Conservation (phyloP, 64 coral and sea anemone genomes). For the Pocillopora damicornis region DNA sequence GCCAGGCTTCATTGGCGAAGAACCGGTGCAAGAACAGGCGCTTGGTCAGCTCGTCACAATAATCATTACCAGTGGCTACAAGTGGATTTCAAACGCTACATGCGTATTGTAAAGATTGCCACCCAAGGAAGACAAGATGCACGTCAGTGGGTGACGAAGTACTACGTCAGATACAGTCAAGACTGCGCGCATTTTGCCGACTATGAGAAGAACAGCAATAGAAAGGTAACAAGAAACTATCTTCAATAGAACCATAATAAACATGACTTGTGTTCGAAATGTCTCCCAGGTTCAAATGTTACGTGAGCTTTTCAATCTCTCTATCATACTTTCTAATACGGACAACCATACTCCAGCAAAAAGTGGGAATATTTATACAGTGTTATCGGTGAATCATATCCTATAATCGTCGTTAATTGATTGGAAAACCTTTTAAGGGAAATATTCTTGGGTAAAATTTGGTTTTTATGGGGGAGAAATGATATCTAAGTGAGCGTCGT, state of each 20-base stretch:
- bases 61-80: constrained; percentile 76
- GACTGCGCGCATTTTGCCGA: constrained; percentile 58
- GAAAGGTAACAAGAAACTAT: constrained; percentile 52
- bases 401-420: too few relatives aligned
- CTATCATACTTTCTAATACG: too few relatives aligned
- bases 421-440: not conserved
- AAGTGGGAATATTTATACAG: too few relatives aligned
- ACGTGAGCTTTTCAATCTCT: too few relatives aligned
- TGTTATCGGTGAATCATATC: too few relatives aligned
- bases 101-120: constrained; percentile 57
- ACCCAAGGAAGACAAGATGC: constrained; percentile 79
- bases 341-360: too few relatives aligned
- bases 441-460: too few relatives aligned
- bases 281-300: too few relatives aligned
- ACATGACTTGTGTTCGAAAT: too few relatives aligned
- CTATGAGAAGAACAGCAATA: constrained; percentile 55
- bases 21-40: constrained; percentile 37
- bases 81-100: constrained; percentile 55
- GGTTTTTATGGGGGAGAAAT: too few relatives aligned
- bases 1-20: constrained; percentile 58
- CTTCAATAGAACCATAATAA: too few relatives aligned
- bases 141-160: constrained; percentile 75
- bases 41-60: constrained; percentile 73
- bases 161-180: constrained; percentile 67
- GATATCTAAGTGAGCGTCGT: too few relatives aligned